Base-by-base conservation (phyloP, 2,888 invertebrate genomes). In the Tipula vernalis region DNA sequence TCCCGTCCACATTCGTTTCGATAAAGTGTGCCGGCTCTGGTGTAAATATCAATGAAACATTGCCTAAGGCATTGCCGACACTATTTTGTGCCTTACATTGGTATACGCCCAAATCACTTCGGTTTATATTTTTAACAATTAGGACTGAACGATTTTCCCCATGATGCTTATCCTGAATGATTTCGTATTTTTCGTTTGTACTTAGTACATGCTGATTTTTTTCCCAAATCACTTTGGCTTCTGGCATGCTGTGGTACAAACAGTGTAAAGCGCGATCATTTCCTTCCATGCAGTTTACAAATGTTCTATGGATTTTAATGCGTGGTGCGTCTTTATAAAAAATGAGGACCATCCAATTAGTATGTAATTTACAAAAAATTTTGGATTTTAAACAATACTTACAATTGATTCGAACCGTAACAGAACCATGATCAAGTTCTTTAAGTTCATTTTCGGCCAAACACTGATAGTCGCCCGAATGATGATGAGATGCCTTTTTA, bases 141-240 rank as follows among this genome's bases (percentile, higher is more conserved):
- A 84, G 41, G 0, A 39, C 10, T 0, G 84, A 39, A 39, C 84
- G 84, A 84, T 84, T 84, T 84, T 39, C n/a, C 15, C 41, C n/a
- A 39, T 84, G 36, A 84, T 84, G 84, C 39, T n/a, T 84, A 39
- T 84, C 84, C 36, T 84, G 84, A n/a, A 84, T 39, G 84, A 84
- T 84, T n/a, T 84, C 41, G 41, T 84, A 84, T 84, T 84, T 84
- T 39, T 84, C 84, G 39, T 84, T 84, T 6, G 36, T 2, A 39
- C 39, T 15, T 39, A 84, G 41, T 10, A n/a, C 5, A n/a, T 39
- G 2, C 2, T 84, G 36, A 5, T 84, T 84, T 39, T 84, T 84
- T 3, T 39, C 36, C 84, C 84, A 84, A 41, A 39, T 6, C 15
- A 84, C 39, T 39, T 41, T 36, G 6, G n/a, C 84, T 8, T 84